Conservation (phyloP, 2,113 vertebrate genomes). For the Toxotes chatareus region DNA sequence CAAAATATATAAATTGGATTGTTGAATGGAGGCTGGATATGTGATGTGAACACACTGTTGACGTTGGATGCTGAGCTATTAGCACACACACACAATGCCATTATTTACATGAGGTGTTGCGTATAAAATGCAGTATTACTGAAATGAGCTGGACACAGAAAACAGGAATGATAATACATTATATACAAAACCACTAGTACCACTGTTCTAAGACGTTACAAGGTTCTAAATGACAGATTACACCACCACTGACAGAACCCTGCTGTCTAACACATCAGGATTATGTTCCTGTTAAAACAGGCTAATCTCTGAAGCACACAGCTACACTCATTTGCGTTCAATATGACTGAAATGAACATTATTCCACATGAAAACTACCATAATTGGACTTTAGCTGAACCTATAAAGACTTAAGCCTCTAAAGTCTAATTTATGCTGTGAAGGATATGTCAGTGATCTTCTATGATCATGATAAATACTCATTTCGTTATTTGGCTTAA, state of each 20-base stretch:
- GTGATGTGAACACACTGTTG: neutral
- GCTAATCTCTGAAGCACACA: constrained; percentile 52
- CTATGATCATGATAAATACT: constrained; percentile 25
- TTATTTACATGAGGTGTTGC: neutral
- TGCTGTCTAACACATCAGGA: constrained; percentile 55
- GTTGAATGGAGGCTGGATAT: constrained; percentile 6
- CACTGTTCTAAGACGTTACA: neutral
- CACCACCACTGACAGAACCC: constrained; percentile 36
- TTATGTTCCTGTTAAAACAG: constrained; percentile 47
- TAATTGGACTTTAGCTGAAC: constrained; percentile 36
- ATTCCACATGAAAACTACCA: constrained; percentile 3
- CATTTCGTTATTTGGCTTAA: constrained; percentile 20
- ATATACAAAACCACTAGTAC: neutral
- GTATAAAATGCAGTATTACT: neutral
- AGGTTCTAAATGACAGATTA: constrained; percentile 62
- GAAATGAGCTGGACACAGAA: neutral
- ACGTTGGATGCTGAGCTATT: neutral
- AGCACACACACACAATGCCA: neutral
- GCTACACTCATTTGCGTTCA: constrained; percentile 2
- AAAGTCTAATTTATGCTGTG: constrained; percentile 3
- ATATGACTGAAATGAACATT: constrained; percentile 23
- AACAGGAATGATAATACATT: neutral
- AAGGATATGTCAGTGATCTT: constrained; percentile 20
- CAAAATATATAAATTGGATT: neutral
- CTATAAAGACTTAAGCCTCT: constrained; percentile 31